A percentile compares a stretch with the other conserved stretches of the same genome.
These are phyloP conservation scores for Venustaconcha ellipsiformis DNA, from an alignment of 1,140 invertebrate genomes.

Conservation along the genomic window DNA sequence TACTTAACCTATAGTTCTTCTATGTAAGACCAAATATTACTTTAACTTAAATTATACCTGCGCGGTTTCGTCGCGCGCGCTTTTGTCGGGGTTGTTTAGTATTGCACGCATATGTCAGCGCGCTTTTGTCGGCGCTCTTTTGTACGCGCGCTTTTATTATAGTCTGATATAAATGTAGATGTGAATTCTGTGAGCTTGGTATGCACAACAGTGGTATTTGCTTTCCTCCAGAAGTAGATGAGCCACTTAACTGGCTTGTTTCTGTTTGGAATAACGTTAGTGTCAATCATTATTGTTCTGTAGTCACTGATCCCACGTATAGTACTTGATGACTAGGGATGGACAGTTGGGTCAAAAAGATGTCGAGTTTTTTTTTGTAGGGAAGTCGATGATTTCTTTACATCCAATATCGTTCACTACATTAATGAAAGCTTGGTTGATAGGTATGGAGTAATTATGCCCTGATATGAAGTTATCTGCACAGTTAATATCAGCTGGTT, in stretches of 20 bases:
- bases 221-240: slow-evolving; percentile 1
- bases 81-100: too few species aligned
- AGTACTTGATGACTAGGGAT: not conserved
- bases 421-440: too few species aligned
- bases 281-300: not conserved
- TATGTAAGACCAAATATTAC: too few species aligned
- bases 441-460: too few species aligned
- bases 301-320: slow-evolving; percentile 9
- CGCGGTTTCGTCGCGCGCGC: too few species aligned
- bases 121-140: too few species aligned
- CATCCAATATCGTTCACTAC: not conserved
- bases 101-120: too few species aligned
- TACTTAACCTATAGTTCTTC: too few species aligned
- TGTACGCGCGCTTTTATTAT: too few species aligned
- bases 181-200: too few species aligned
- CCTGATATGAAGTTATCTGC: not conserved
- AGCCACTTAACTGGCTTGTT: not conserved
- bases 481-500: not conserved
- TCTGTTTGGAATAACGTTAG: slow-evolving; percentile 3
- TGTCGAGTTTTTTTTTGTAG: slow-evolving; percentile 9
- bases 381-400: not conserved
- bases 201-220: not conserved
- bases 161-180: too few species aligned
- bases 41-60: too few species aligned
- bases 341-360: slow-evolving; percentile 6